Evolutionary conservation across 23 tunicate species (phyloP).

Genomic region (Styela clava): DNA sequence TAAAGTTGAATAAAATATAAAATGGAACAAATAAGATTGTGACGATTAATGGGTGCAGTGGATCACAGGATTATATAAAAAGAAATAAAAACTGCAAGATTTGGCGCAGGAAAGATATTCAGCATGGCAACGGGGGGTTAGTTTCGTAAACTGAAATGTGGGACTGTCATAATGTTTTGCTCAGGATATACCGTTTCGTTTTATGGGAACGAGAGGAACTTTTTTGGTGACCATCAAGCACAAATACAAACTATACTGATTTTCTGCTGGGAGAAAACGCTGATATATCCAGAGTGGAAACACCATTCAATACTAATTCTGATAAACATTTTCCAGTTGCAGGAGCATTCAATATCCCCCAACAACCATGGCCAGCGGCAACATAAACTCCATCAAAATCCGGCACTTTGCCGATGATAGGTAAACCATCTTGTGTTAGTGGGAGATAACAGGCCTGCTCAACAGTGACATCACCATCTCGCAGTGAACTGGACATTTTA

Average conservation of each 20-base stretch:
- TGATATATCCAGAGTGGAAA: conserved; percentile 21
- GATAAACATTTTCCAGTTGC: conserved; percentile 66
- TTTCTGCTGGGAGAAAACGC: conserved; percentile 40
- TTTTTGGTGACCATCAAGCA: no score
- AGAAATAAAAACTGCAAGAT: no score
- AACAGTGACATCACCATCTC: conserved; percentile 42
- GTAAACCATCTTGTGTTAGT: conserved; percentile 72
- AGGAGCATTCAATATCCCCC: conserved; percentile 80
- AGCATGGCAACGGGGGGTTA: no score
- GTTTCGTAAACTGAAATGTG: no score
- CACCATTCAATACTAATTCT: conserved; percentile 34
- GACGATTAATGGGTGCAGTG: no score
- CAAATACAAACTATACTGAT: background rate
- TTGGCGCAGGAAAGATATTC: no score
- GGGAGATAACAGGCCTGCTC: conserved; percentile 83
- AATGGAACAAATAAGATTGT: background rate
- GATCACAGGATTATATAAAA: no score
- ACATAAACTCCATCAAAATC: conserved; percentile 37
- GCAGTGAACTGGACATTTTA: conserved; percentile 23
- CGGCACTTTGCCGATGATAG: conserved; percentile 47
- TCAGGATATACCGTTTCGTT: no score
- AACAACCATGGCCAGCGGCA: conserved; percentile 80
- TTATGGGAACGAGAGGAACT: no score
- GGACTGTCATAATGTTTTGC: no score
- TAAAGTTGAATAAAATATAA: background rate